These are phyloP conservation scores for Phaethon lepturus DNA, from an alignment of 2,113 vertebrate species.

Conservation along the genomic window DNA sequence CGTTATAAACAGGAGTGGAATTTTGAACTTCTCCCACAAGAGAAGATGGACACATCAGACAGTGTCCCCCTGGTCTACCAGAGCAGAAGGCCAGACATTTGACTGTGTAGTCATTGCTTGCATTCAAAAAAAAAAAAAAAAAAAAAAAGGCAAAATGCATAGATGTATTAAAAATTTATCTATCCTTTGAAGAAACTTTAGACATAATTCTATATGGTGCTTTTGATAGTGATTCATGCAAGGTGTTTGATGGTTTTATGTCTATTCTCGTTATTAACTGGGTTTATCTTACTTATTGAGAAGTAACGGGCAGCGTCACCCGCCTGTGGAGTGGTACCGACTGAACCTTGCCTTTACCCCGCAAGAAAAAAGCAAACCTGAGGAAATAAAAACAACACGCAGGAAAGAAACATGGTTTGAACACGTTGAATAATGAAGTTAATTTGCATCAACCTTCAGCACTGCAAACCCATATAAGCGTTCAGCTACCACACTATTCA, in stretches of 20 bases:
- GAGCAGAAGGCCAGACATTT: not conserved
- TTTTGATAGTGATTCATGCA: not conserved
- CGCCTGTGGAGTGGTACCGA: not conserved
- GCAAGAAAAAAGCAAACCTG: not conserved
- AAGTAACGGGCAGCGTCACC: not conserved
- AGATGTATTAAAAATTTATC: not conserved
- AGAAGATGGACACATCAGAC: not conserved
- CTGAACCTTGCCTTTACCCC: not conserved
- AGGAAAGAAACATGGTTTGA: not conserved
- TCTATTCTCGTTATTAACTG: not conserved
- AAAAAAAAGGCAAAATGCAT: not conserved
- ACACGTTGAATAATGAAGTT: not conserved
- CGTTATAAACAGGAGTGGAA: not conserved
- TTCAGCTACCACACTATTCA: not conserved
- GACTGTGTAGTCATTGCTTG: not conserved
- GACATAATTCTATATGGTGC: not conserved
- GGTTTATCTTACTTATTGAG: not conserved
- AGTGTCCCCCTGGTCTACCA: not conserved
- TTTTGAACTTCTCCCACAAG: not conserved
- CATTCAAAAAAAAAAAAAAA: not conserved
- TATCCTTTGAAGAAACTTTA: not conserved
- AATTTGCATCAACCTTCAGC: not conserved
- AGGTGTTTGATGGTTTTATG: not conserved
- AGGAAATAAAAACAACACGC: not conserved
- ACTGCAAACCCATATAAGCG: not conserved